Evolutionary conservation across 2,797 vertebrate species (phyloP), one percentile per base, ranked within the genome.

Genomic region (Petrocephalus sullivani): DNA sequence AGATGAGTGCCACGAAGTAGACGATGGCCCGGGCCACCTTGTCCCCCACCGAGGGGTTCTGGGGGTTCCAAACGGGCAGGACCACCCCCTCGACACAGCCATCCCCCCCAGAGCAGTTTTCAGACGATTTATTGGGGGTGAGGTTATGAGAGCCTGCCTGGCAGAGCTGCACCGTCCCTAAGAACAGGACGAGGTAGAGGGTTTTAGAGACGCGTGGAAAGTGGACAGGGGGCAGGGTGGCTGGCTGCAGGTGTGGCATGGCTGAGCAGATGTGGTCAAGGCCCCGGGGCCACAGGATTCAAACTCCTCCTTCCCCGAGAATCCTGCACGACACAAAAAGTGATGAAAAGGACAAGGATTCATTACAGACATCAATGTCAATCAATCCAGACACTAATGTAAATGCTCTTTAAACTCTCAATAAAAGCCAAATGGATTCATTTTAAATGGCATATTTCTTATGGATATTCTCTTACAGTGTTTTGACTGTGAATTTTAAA

Each of bases 11-110:
- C 71, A 96, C 96, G 8, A 97, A 97, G 91, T 97, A 97, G 53
- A 97, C 96, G 0, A 97, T 96, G 89, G 96, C 96, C 10, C 97
- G 94, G 0, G 96, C 97, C 90, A 96, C 96, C 90, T 96, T 96
- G 90, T 97, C 96, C 0, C 97, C 96, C 0, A 96, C 96, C 0
- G 96, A 97, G 0, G 96, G 96, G 89, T 97, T 96, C 90, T 95
- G 96, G 3, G 97, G 97, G 88, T 96, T 95, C 97, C 97, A 97
- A 49, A 96, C 91, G 0, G 97, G 97, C 56, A 97, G 92, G 1
- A 97, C 92, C 81, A 97, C 96, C 85, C 96, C 96, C 83, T 96
- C 95, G 84, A 93, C 91, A 92, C 96, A 97, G 21, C 90, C 89
- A 5, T 94, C 94, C 71, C 94, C 94, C 21, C 89, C 87, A 0